Base-by-base conservation (phyloP, 2,888 invertebrate genomes). In the Junonia oenone region DNA sequence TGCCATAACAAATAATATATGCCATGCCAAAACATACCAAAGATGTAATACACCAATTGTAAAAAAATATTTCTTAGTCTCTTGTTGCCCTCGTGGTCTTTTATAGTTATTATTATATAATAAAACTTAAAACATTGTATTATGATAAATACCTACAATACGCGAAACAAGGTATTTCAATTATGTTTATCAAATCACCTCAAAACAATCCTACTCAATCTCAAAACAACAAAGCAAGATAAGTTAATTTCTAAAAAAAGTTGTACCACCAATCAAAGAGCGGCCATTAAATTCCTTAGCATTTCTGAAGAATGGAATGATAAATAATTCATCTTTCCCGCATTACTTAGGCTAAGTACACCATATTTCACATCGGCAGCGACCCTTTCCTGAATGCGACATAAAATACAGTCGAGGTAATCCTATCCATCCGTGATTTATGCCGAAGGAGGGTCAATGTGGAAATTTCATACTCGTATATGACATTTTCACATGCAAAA, bases 351-450 rank as follows among this genome's bases (percentile, higher is more conserved):
- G 75, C 81, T 83, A 85, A 87, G 84, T 85, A 84, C 75, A 80
- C 78, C 82, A 87, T 88, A 87, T 83, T 83, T 88, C 83, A 88
- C 77, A 82, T 77, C 62, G 65, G 49, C 48, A 60, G 63, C 71
- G 74, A 75, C 80, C 83, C 83, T 86, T 83, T 78, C 81, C 78
- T 80, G 77, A 78, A 78, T 81, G 77, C 76, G 86, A 85, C 85
- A 75, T 86, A 83, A 88, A 87, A 88, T 87, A 87, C 84, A 83
- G 78, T 73, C 77, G 73, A 76, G 79, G 81, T 87, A 86, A 88
- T 86, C 86, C 87, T 81, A 85, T 86, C 85, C 78, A 85, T 87
- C 72, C 73, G 76, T 85, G 87, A 88, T 88, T 88, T 88, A 88
- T 88, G 76, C 75, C 73, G 76, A 43, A 43, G 26, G 73, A 83